Conservation (phyloP, 2,113 vertebrate genomes). For the Cyanistes caeruleus region DNA sequence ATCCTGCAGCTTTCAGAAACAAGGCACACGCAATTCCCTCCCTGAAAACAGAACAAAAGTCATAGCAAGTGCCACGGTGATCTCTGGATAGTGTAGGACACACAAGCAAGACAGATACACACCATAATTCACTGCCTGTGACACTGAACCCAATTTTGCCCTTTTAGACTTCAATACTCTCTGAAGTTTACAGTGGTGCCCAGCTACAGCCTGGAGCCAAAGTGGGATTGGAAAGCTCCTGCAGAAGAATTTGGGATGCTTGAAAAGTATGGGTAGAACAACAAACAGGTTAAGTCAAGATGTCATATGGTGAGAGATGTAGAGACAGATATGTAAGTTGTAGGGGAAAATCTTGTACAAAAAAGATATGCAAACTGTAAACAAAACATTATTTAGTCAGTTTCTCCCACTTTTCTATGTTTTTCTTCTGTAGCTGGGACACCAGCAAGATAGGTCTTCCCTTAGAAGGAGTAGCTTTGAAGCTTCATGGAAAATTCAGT, state of each 20-base stretch:
- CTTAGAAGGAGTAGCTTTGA: background rate
- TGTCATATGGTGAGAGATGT: background rate
- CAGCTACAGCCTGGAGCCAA: background rate
- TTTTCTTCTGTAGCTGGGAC: background rate
- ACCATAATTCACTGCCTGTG: background rate
- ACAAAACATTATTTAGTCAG: background rate
- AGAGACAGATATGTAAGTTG: background rate
- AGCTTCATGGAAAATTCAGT: background rate
- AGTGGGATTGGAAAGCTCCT: background rate
- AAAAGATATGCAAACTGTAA: background rate
- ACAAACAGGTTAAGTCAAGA: background rate
- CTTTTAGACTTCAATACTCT: background rate
- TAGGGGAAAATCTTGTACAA: background rate
- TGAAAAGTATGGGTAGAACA: background rate
- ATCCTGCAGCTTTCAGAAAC: background rate
- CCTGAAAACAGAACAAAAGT: background rate
- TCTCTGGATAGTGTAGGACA: background rate
- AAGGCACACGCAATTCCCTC: background rate
- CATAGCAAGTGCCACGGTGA: background rate
- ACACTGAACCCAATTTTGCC: background rate
- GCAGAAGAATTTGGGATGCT: background rate
- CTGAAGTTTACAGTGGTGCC: background rate
- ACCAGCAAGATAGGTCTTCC: background rate
- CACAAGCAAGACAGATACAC: background rate
- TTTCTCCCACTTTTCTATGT: background rate